These are phyloP conservation scores for Odontamblyopus lacepedii DNA, from an alignment of 2,797 vertebrate genomes.

Conservation along the genomic window DNA sequence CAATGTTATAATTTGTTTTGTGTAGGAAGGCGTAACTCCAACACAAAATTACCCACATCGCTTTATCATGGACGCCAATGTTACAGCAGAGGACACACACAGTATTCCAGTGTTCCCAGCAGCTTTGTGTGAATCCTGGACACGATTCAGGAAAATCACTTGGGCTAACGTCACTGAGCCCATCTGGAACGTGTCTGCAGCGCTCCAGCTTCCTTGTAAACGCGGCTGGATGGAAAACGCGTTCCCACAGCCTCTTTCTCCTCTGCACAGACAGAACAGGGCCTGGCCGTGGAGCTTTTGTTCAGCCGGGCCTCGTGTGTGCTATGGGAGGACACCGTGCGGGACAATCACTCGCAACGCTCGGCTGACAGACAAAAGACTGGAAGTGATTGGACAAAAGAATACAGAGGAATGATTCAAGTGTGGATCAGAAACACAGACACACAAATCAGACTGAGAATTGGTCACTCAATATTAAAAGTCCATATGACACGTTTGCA, in stretches of 20 bases:
- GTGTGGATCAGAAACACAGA: neutral
- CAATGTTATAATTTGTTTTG: too few relatives aligned
- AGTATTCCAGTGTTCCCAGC: neutral
- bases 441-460: neutral
- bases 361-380: slow-evolving; percentile 32
- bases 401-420: slow-evolving; percentile 3
- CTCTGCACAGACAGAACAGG: slow-evolving; percentile 64
- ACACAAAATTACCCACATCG: too few relatives aligned
- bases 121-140: slow-evolving; percentile 24
- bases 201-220: slow-evolving; percentile 37
- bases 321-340: slow-evolving; percentile 40
- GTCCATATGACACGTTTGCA: too few relatives aligned
- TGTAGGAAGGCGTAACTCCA: too few relatives aligned
- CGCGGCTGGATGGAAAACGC: slow-evolving; percentile 38
- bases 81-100: too few relatives aligned
- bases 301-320: slow-evolving; percentile 49
- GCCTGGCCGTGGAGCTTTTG: slow-evolving; percentile 48
- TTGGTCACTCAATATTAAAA: too few relatives aligned
- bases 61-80: too few relatives aligned
- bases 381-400: slow-evolving; percentile 24
- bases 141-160: slow-evolving; percentile 34
- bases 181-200: slow-evolving; percentile 50
- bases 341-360: slow-evolving; percentile 43
- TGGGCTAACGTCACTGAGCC: slow-evolving; percentile 24
- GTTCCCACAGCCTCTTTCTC: slow-evolving; percentile 9